phyloP scores from a whole-genome alignment of 1,140 invertebrate species.

The Conus ventricosus region DNA sequence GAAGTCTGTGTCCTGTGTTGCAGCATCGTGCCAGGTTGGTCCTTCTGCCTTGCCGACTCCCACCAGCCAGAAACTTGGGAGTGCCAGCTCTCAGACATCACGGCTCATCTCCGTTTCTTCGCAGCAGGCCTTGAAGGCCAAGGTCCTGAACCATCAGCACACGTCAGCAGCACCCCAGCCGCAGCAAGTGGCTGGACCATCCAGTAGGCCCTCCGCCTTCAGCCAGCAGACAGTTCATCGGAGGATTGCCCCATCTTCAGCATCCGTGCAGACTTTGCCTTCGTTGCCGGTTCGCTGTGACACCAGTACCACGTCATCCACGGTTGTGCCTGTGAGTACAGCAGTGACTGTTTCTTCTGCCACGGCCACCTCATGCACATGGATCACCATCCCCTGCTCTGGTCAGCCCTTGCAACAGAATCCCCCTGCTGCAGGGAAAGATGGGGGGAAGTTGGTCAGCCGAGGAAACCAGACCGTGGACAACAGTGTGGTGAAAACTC shows the following conservation, averaged over 20 bases:
- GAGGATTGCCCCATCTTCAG: neutral
- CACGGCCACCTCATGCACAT: neutral
- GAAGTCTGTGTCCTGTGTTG: neutral
- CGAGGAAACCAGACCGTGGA: neutral
- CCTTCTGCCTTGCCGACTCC: neutral
- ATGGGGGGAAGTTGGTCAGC: neutral
- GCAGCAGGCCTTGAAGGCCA: neutral
- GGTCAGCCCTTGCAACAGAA: neutral
- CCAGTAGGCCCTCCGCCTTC: neutral
- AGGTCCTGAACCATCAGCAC: neutral
- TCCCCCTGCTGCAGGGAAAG: neutral
- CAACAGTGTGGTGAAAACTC: neutral
- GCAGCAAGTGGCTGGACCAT: neutral
- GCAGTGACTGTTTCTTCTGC: neutral
- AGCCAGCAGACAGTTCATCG: neutral
- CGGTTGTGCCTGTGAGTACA: neutral
- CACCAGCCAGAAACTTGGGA: neutral
- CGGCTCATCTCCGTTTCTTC: too few species aligned
- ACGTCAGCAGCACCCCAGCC: neutral
- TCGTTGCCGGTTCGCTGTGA: neutral
- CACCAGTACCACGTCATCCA: neutral
- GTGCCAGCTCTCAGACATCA: neutral
- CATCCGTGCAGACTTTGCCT: too few species aligned
- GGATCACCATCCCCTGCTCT: slow-evolving; percentile 5
- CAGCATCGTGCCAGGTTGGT: neutral